Evolutionary conservation across 2,797 vertebrate genomes (phyloP), one percentile per base, ranked within the genome.

Genomic region (Chloroceryle inda): DNA sequence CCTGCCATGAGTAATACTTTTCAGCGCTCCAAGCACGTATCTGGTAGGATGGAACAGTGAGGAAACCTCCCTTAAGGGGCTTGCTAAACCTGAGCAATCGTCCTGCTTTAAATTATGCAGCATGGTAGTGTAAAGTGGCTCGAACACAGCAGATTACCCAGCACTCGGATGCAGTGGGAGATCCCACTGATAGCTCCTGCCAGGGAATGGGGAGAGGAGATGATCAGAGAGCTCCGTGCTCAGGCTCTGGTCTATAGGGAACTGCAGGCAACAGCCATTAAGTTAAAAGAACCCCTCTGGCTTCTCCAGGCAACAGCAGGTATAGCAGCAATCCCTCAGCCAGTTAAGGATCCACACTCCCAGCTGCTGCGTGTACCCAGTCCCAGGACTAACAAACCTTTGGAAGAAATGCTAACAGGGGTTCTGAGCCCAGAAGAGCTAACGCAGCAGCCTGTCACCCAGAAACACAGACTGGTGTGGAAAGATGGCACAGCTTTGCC

Each of bases 31-130:
- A 33, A 96, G 92, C 90, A 95, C 62, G 94, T 62, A 86, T 61
- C 80, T 89, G 73, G 71, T 55, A 93, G 58, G 79, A 89, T 66
- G 81, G 45, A 88, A 89, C 26, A 94, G 78, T 24, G 69, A 83
- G 82, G 90, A 94, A 91, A 85, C 37, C 42, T 97, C 96, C 89
- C 95, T 94, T 87, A 83, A 72, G 95, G 75, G 85, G 86, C 78
- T 96, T 93, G 83, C 92, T 93, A 96, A 94, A 96, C 90, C 93
- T 1, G 1, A 95, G 93, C 92, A 94, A 92, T 91, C 31, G 38
- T 76, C 86, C 92, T 61, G 84, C 84, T 95, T 74, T 96, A 96
- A 96, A 95, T 97, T 94, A 97, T 93, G 93, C 88, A 96, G 77
- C 2, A n/a, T 71, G 84, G 83, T 92, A 71, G 77, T 64, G 86